These are phyloP conservation scores for Pollenia labialis DNA, from an alignment of 2,888 invertebrate genomes.

Conservation along the genomic window DNA sequence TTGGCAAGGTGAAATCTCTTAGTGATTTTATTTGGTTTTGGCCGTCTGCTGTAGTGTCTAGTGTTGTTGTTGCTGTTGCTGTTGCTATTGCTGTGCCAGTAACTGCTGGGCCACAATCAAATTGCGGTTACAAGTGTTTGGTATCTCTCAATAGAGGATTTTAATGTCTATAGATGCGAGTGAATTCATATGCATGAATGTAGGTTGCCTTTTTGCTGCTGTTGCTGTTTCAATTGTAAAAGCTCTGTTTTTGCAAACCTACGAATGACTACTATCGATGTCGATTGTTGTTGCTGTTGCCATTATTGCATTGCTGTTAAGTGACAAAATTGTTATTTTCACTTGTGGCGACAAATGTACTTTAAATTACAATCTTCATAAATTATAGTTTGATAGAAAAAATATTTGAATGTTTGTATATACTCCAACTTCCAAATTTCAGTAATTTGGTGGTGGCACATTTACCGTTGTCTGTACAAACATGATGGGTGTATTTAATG, in stretches of 20 bases:
- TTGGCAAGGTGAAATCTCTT: slow-evolving; percentile 71
- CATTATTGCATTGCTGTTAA: slow-evolving; percentile 69
- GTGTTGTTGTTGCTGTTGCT: background rate
- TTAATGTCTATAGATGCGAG: slow-evolving; percentile 44
- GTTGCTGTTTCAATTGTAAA: slow-evolving; percentile 44
- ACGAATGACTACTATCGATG: slow-evolving; percentile 44
- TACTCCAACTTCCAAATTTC: slow-evolving; percentile 38
- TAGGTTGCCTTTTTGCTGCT: slow-evolving; percentile 12
- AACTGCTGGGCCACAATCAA: slow-evolving; percentile 73
- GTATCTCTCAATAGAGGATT: slow-evolving; percentile 59
- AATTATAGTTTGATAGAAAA: slow-evolving; percentile 71
- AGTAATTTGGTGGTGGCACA: slow-evolving; percentile 2
- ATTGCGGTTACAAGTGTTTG: slow-evolving; percentile 75
- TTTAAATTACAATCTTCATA: slow-evolving; percentile 74
- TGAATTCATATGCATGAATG: background rate
- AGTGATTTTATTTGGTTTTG: slow-evolving; percentile 70
- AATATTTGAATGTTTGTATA: background rate
- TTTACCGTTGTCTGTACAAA: slow-evolving; percentile 16
- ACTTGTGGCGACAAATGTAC: slow-evolving; percentile 75
- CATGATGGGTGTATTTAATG: slow-evolving; percentile 69
- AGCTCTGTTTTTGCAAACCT: slow-evolving; percentile 57
- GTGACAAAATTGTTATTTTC: slow-evolving; percentile 76
- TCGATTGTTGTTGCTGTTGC: slow-evolving; percentile 22
- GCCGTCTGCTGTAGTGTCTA: slow-evolving; percentile 9
- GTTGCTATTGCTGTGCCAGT: background rate